Evolutionary conservation across 1,140 invertebrate species (phyloP), one percentile per base, ranked within the genome.

Genomic region (Mesaphorura yosii): DNA sequence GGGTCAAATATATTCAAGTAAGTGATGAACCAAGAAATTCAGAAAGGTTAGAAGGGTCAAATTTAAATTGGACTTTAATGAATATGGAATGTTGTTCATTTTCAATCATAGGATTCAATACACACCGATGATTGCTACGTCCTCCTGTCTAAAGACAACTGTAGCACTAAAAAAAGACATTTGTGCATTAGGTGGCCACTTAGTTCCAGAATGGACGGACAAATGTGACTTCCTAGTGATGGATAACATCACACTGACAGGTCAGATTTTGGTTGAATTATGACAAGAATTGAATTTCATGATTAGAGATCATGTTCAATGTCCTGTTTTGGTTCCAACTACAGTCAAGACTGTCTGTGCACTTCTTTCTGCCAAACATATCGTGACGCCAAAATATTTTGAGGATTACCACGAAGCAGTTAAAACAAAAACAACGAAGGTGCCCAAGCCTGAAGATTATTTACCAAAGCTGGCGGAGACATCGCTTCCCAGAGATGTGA

Each of bases 301-400:
- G n/a, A n/a, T n/a, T n/a, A n/a, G n/a, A n/a, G n/a, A n/a, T n/a
- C n/a, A n/a, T n/a, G n/a, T n/a, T n/a, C n/a, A n/a, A n/a, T n/a
- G n/a, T n/a, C n/a, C n/a, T n/a, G n/a, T n/a, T n/a, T n/a, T n/a
- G n/a, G n/a, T n/a, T n/a, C n/a, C n/a, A n/a, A n/a, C n/a, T 75
- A 82, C 25, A 66, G 41, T 51, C 12, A 59, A 74, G 68, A 69
- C 71, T 17, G 66, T 83, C 10, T 74, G 78, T 64, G 81, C 81
- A 3, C 66, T 85, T 57, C 71, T 80, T 1, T 72, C 76, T 51
- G 71, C 73, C 37, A 76, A 74, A 37, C 71, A 73, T 6, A 79
- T 84, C 60, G 80, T 84, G 0, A 76, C 71, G 10, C 66, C 73
- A 15, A 66, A 72, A 3, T 85, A 75, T 66, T 80, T 82, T 74